These are phyloP conservation scores for Colletes collaris DNA, from an alignment of 2,888 invertebrate genomes.

Conservation along the genomic window DNA sequence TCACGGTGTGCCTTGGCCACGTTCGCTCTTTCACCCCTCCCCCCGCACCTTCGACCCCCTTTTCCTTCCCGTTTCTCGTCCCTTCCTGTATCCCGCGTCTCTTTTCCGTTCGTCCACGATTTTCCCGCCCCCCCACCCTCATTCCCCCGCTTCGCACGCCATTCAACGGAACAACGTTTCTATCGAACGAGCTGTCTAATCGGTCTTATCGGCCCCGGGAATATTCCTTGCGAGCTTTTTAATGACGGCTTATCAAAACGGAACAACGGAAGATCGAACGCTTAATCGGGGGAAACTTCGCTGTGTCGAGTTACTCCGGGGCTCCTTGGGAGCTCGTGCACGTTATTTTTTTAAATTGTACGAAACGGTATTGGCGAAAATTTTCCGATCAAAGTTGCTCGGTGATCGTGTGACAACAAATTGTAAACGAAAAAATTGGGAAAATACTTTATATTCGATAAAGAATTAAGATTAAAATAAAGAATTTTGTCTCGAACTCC, in stretches of 20 bases:
- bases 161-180: conserved; percentile 65
- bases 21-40: conserved; percentile 31
- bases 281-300: conserved; percentile 29
- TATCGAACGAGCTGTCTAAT: conserved; percentile 65
- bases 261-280: conserved; percentile 23
- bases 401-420: too few relatives aligned
- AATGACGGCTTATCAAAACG: conserved; percentile 51
- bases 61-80: conserved; percentile 42
- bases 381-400: too few relatives aligned
- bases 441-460: too few relatives aligned
- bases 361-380: too few relatives aligned
- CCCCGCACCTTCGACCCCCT: background rate
- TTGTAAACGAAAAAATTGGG: too few relatives aligned
- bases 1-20: conserved; percentile 61
- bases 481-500: too few relatives aligned
- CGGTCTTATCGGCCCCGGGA: conserved; percentile 57
- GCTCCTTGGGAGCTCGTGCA: too few relatives aligned
- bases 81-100: conserved; percentile 11
- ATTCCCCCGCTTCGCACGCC: conserved; percentile 44
- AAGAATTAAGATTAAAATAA: too few relatives aligned
- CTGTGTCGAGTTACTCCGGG: too few relatives aligned
- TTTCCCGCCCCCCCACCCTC: conserved; percentile 6
- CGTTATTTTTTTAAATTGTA: too few relatives aligned
- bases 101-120: conserved; percentile 27
- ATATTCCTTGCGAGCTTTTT: conserved; percentile 57